Evolutionary conservation across 2,888 invertebrate species (phyloP), one percentile per base, ranked within the genome.

Genomic region (Andrena minutula): DNA sequence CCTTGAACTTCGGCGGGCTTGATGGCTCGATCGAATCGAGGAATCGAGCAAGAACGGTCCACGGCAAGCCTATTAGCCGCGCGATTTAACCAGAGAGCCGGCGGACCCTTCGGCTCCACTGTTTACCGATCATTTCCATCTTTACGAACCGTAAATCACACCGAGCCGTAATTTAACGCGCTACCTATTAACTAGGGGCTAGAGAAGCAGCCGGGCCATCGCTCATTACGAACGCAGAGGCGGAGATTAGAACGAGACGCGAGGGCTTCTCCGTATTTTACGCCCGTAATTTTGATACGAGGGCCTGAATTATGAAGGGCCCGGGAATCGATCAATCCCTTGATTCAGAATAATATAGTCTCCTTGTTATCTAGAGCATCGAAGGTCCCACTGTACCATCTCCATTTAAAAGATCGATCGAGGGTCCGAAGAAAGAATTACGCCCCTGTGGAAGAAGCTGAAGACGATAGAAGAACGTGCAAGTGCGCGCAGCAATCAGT

Each of bases 131-230:
- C 72, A 10, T 72, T 58, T 1, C 49, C 41, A 49, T 65, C 64
- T 10, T 76, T 35, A 23, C 7, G 56, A 65, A 64, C 5, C 72
- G 64, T 76, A 76, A 65, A 76, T 72, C 75, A 64, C 49, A 49
- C 23, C 56, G 56, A n/a, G 23, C 26, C n/a, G 51, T 51, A 51
- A 63, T 70, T 80, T 26, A 12, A 35, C 71, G 66, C 53, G 49
- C 70, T 58, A 35, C 60, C 69, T 76, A 65, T 72, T 51, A 68
- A 71, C 65, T n/a, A n/a, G 20, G 23, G 56, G 10, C 10, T n/a
- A 20, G 63, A n/a, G 63, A 35, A 26, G n/a, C 26, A 26, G 35
- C 41, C 63, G 35, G n/a, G 4, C 23, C 35, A 41, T 35, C 23
- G 20, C 23, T 53, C 47, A 63, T 64, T 64, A 12, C 26, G 47